Percentiles rank a stretch among this genome's conserved stretches.
Conservation (phyloP, 30 jellyfish, hydroid and myxozoan genomes). For the Cassiopea xamachana region DNA sequence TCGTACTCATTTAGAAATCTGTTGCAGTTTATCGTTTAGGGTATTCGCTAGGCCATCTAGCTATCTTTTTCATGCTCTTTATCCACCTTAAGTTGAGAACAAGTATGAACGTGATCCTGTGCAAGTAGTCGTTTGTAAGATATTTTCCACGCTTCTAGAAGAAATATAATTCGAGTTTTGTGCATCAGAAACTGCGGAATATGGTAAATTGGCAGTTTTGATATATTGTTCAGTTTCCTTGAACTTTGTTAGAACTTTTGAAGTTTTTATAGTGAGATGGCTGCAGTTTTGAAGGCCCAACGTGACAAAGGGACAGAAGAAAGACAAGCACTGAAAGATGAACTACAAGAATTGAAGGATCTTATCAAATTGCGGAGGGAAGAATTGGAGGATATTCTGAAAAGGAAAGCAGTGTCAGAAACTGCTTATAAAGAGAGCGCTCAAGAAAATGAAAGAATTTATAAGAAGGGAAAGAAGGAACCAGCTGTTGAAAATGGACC, state of each 20-base stretch:
- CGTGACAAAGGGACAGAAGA: not conserved
- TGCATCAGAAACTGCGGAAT: too few relatives aligned
- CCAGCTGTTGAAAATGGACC: not conserved
- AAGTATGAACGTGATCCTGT: too few relatives aligned
- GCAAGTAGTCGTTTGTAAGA: too few relatives aligned
- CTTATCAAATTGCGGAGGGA: slow-evolving; percentile 25
- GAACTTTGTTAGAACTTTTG: not conserved
- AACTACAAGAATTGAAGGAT: slow-evolving; percentile 54
- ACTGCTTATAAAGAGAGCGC: slow-evolving; percentile 1
- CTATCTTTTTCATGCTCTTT: too few relatives aligned
- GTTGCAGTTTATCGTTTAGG: too few relatives aligned
- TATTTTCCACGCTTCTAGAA: too few relatives aligned
- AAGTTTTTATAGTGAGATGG: slow-evolving; percentile 14
- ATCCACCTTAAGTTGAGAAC: too few relatives aligned
- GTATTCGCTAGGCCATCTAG: too few relatives aligned
- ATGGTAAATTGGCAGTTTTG: too few relatives aligned
- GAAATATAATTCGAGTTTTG: too few relatives aligned
- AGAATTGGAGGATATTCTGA: slow-evolving; percentile 23
- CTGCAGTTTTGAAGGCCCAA: slow-evolving; percentile 2
- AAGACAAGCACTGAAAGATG: slow-evolving; percentile 31
- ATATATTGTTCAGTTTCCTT: too few relatives aligned
- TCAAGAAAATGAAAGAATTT: not conserved
- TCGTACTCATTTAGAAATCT: too few relatives aligned
- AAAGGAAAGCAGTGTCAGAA: slow-evolving; percentile 11
- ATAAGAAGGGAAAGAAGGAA: not conserved